phyloP scores from a whole-genome alignment of 2,113 vertebrate genomes.

The Maccullochella peelii region DNA sequence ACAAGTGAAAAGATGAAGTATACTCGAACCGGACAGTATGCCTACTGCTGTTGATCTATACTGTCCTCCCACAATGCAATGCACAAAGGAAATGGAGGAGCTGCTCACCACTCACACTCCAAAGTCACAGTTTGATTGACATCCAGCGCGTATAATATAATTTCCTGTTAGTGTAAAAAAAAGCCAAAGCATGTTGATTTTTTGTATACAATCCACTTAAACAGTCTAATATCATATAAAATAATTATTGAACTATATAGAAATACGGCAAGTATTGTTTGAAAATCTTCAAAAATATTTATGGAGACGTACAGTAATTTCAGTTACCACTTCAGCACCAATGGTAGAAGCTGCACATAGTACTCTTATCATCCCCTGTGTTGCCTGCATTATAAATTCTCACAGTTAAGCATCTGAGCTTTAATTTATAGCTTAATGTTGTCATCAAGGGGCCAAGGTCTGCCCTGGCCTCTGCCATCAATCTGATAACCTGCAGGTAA shows the following conservation, averaged over 20 bases:
- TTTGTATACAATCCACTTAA: background rate
- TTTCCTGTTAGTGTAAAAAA: background rate
- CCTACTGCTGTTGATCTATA: background rate
- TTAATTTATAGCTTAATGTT: conserved; percentile 75
- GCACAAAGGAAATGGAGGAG: background rate
- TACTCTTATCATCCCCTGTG: conserved; percentile 18
- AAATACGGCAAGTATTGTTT: no score
- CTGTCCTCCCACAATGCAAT: background rate
- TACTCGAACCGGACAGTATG: background rate
- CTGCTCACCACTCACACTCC: no score
- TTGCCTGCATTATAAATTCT: conserved; percentile 63
- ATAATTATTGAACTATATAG: no score
- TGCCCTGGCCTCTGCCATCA: conserved; percentile 67
- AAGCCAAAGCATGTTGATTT: background rate
- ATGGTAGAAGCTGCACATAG: conserved; percentile 9
- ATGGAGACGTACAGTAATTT: background rate
- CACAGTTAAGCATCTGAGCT: conserved; percentile 68
- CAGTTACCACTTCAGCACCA: background rate
- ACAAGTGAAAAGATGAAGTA: background rate
- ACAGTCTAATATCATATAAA: background rate
- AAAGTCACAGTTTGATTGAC: background rate
- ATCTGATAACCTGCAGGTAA: conserved; percentile 75
- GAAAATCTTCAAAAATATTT: no score
- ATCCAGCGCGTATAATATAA: background rate
- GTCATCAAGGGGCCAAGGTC: conserved; percentile 68